phyloP scores from a whole-genome alignment of 2,113 vertebrate species.

The Rhizomys pruinosus region DNA sequence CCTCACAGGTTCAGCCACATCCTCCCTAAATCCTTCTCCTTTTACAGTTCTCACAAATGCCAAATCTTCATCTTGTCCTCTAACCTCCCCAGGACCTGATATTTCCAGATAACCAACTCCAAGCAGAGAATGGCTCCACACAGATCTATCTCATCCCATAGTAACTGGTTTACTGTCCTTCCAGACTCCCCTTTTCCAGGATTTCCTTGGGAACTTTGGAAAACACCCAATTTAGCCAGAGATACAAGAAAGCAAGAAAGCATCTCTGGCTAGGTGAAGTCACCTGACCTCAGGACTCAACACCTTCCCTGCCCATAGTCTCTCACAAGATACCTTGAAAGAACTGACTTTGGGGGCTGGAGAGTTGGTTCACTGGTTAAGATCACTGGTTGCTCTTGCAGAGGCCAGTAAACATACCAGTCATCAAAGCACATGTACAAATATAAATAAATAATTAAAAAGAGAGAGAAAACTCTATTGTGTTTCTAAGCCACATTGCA shows the following conservation, averaged over 20 bases:
- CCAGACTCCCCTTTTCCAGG: too few relatives aligned
- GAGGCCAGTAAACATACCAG: too few relatives aligned
- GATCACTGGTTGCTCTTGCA: too few relatives aligned
- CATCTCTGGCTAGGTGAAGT: background rate
- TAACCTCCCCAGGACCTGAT: background rate
- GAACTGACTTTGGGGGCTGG: too few relatives aligned
- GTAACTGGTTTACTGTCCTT: too few relatives aligned
- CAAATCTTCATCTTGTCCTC: background rate
- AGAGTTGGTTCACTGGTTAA: too few relatives aligned
- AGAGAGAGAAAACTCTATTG: too few relatives aligned
- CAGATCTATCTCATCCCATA: background rate
- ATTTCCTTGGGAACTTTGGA: background rate
- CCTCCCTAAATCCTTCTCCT: background rate
- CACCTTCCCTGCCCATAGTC: background rate
- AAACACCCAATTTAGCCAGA: background rate
- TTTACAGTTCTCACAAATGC: background rate
- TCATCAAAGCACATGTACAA: too few relatives aligned
- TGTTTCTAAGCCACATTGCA: too few relatives aligned
- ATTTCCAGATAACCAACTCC: background rate
- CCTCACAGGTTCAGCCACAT: background rate
- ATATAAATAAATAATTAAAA: too few relatives aligned
- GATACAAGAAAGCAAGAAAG: background rate
- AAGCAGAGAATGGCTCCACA: background rate
- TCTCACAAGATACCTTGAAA: background rate
- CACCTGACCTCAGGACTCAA: too few relatives aligned